Conservation (phyloP, 2,797 vertebrate species). For the Sebastes steindachneri region DNA sequence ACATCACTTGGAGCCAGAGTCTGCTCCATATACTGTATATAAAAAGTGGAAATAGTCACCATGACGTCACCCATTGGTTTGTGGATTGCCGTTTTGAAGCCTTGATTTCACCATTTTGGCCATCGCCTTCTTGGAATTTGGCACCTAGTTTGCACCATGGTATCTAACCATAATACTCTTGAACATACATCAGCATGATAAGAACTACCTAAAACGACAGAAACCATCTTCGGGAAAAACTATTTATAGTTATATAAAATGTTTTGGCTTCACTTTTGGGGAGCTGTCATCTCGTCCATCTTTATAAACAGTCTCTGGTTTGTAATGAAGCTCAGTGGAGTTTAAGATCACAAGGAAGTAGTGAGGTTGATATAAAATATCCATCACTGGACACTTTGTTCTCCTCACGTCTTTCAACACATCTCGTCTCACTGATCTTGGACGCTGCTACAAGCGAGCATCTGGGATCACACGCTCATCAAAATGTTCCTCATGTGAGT, state of each 20-base stretch:
- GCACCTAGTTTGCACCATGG: no score
- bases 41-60: no score
- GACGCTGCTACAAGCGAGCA: neutral
- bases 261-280: no score
- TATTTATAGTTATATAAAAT: no score
- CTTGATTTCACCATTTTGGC: no score
- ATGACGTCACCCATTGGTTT: rapidly evolving
- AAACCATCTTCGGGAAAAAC: no score
- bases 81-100: rapidly evolving
- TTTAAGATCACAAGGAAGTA: neutral
- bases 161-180: no score
- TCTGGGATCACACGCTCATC: slow-evolving; percentile 14
- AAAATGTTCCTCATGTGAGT: neutral
- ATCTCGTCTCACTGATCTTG: neutral
- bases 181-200: no score
- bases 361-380: neutral
- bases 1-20: no score
- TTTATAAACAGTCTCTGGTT: neutral
- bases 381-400: neutral
- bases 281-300: neutral
- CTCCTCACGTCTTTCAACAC: neutral
- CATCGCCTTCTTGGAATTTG: rapidly evolving
- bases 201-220: no score
- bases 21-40: no score
- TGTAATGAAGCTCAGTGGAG: neutral